Evolutionary conservation across 2,113 vertebrate species (phyloP).

Genomic region (Saguinus imperator): DNA sequence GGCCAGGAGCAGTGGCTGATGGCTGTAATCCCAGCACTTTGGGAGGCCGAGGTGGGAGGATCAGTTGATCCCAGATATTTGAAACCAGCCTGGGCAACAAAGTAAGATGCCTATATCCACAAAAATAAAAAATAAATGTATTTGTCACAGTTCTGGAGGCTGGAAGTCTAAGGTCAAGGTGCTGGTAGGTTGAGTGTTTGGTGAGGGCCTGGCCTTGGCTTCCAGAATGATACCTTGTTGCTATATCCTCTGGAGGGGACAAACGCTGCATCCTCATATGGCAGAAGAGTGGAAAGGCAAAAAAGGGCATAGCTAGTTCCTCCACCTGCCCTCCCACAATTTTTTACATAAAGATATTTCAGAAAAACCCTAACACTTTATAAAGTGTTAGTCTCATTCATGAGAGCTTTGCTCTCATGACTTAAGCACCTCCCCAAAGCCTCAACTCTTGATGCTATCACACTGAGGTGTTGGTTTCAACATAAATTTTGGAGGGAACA

Average conservation of each 20-base stretch:
- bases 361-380: neutral
- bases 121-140: neutral
- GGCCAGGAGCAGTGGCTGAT: too few species aligned
- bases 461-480: neutral
- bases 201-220: neutral
- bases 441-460: neutral
- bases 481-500: too few species aligned
- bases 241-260: neutral
- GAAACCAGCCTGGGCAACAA: too few species aligned
- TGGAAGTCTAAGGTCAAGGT: neutral
- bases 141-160: neutral
- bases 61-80: too few species aligned
- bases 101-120: too few species aligned
- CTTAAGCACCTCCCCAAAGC: neutral
- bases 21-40: too few species aligned
- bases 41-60: too few species aligned
- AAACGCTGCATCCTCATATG: neutral
- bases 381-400: neutral
- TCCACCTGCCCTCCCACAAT: too few species aligned
- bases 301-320: too few species aligned
- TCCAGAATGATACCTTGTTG: neutral
- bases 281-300: neutral
- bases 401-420: neutral
- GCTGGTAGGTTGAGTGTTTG: neutral
- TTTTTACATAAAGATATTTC: too few species aligned